Conservation (phyloP, 2,113 vertebrate species). For the Neofelis nebulosa region DNA sequence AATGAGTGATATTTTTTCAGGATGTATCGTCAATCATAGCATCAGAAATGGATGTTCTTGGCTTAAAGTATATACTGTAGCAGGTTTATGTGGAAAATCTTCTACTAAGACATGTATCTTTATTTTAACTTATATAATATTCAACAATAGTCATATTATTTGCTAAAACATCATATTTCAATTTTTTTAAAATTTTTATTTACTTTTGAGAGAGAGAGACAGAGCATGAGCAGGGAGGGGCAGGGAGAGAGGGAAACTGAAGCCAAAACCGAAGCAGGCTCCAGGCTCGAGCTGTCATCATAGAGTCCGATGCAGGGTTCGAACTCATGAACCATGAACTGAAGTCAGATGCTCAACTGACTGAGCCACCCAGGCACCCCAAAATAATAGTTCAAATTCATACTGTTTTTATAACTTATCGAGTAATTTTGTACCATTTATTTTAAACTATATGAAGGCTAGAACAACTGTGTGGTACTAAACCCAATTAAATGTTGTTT, state of each 20-base stretch:
- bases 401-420: neutral
- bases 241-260: no score
- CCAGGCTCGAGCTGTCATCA: no score
- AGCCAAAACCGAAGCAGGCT: no score
- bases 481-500: conserved; percentile 13
- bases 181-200: neutral
- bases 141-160: neutral
- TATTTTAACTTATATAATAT: conserved; percentile 32
- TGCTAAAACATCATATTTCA: neutral
- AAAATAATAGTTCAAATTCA: neutral
- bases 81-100: neutral
- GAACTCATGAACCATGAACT: no score
- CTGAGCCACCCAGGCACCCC: neutral
- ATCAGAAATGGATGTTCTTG: neutral
- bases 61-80: neutral
- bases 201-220: no score
- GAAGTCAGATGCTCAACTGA: no score
- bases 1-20: neutral
- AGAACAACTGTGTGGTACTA: neutral
- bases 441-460: neutral
- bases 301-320: no score
- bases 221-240: no score
- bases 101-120: neutral
- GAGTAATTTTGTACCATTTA: neutral
- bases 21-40: neutral